These are phyloP conservation scores for Hyperopisus bebe DNA, from an alignment of 2,113 vertebrate genomes.

Conservation along the genomic window DNA sequence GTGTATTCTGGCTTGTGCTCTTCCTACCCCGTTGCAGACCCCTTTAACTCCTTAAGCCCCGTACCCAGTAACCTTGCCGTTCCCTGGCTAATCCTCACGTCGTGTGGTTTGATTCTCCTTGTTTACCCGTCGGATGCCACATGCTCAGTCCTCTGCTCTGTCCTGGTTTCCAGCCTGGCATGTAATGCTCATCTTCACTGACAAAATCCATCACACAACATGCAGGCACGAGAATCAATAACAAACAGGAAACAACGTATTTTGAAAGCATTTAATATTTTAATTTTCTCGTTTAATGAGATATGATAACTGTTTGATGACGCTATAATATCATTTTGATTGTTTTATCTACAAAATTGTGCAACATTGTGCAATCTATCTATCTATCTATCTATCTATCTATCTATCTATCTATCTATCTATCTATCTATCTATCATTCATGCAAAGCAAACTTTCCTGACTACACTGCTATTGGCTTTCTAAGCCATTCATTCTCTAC, in stretches of 20 bases:
- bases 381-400: neutral
- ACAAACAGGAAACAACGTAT: neutral
- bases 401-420: neutral
- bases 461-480: neutral
- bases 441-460: neutral
- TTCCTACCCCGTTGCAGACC: neutral
- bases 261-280: neutral
- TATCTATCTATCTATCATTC: neutral
- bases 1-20: neutral
- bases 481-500: neutral
- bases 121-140: neutral
- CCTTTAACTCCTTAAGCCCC: neutral
- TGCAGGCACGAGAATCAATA: neutral
- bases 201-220: neutral
- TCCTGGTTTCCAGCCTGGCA: neutral
- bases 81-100: neutral
- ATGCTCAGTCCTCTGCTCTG: neutral
- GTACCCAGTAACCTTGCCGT: neutral
- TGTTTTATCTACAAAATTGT: neutral
- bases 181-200: neutral
- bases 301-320: neutral
- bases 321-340: neutral
- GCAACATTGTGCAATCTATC: neutral
- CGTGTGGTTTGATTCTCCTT: neutral
- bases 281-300: neutral